Evolutionary conservation across 2,888 invertebrate species (phyloP).

Genomic region (Phalera bucephala): DNA sequence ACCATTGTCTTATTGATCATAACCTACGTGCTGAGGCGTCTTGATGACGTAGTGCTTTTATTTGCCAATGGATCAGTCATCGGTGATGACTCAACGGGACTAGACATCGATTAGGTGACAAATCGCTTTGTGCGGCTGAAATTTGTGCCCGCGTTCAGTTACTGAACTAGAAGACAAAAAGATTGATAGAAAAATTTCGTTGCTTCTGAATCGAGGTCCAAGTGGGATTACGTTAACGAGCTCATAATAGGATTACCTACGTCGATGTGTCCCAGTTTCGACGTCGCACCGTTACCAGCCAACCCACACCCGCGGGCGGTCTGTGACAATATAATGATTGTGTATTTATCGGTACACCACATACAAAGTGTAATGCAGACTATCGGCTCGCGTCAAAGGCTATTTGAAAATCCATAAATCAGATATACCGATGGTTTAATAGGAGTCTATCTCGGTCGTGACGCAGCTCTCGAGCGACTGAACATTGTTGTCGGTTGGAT

Average conservation of each 20-base stretch:
- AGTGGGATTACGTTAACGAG: slow-evolving; percentile 75
- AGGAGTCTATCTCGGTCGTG: slow-evolving; percentile 44
- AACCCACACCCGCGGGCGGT: slow-evolving; percentile 61
- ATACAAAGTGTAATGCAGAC: slow-evolving; percentile 39
- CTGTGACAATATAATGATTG: slow-evolving; percentile 75
- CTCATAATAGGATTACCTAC: slow-evolving; percentile 78
- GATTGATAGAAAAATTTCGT: slow-evolving; percentile 31
- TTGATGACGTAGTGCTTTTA: slow-evolving; percentile 44
- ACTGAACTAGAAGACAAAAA: slow-evolving; percentile 8
- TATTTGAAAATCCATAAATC: slow-evolving; percentile 51
- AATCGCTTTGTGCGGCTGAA: slow-evolving; percentile 12
- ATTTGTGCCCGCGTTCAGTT: slow-evolving; percentile 3
- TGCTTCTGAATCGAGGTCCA: slow-evolving; percentile 52
- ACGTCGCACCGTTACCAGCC: slow-evolving; percentile 58
- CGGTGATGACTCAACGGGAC: slow-evolving; percentile 34
- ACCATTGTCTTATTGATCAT: slow-evolving; percentile 40
- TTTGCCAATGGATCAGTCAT: slow-evolving; percentile 38
- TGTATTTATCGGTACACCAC: slow-evolving; percentile 59
- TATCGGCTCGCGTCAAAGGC: slow-evolving; percentile 48
- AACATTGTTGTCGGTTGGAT: slow-evolving; percentile 32
- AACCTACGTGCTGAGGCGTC: slow-evolving; percentile 35
- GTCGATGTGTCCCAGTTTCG: slow-evolving; percentile 68
- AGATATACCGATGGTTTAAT: slow-evolving; percentile 27
- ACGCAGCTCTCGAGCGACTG: slow-evolving; percentile 33
- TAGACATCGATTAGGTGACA: slow-evolving; percentile 7